Base-by-base conservation (phyloP, 2,113 vertebrate species). In the Ploceus nigricollis region DNA sequence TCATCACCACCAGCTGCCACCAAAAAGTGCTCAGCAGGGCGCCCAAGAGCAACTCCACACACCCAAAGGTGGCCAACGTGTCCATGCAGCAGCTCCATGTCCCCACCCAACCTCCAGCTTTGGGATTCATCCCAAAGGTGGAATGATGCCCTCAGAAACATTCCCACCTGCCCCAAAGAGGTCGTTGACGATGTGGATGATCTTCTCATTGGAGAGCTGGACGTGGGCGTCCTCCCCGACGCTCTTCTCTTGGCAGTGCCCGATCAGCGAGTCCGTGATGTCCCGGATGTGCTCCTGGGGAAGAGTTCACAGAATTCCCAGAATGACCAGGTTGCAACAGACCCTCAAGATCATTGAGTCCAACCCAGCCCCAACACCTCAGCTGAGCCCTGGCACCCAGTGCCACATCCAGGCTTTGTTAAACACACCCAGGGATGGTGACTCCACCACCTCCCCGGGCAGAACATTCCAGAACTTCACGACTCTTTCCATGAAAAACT, bases 161-260 rank as follows among this genome's bases (percentile, higher is more conserved):
- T 33, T 95, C 98, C 83, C 96, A 99, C 99, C 99, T 25, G 99
- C 99, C 95, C 99, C 99, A 89, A 99, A 99, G 57, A 99, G 98
- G 83, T 99, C 99, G 0, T 97, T 97, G 65, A 99, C 98, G 0
- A 99, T 98, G 84, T 57, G 87, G 2, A 99, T 93, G 20, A 99
- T 97, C 95, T 99, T 98, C 79, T 98, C 94, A 2, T 99, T 97
- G 0, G 98, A 98, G 37, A 99, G 40, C 8, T 98, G 97, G 27
- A 98, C 2, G 0, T 96, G 98, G 37, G 96, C 95, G 12, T 98
- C 98, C 81, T 99, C 98, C 5, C 98, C 98, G 48, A 94, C 21
- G 9, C 93, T 98, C 42, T 98, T 98, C 75, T 99, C 98, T 94
- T 99, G 98, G 66, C 99, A 99, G 93, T 99, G 98, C 50, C 98